A percentile compares a stretch with the other conserved stretches of the same genome.
Evolutionary conservation across 1,140 invertebrate species (phyloP).

Genomic region (Meteorus sp.): DNA sequence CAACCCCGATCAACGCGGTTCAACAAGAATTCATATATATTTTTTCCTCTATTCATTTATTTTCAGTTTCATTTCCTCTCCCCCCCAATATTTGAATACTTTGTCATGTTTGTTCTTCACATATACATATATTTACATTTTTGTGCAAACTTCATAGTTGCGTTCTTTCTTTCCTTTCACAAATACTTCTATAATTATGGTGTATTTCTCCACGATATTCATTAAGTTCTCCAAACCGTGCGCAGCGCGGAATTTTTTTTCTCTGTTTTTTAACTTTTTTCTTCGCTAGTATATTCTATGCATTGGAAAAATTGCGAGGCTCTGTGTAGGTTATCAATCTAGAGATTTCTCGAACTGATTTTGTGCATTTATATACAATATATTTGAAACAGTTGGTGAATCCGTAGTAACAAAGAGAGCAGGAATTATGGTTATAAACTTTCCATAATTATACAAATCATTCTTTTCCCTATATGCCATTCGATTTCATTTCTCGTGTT

Average conservation of each 20-base stretch:
- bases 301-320: background rate
- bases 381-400: background rate
- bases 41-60: slow-evolving; percentile 19
- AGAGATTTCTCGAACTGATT: too few species aligned
- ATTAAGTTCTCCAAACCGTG: background rate
- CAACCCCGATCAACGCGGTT: slow-evolving; percentile 26
- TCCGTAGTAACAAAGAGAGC: background rate
- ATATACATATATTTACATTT: slow-evolving; percentile 3
- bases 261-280: background rate
- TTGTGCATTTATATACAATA: background rate
- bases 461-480: slow-evolving; percentile 2
- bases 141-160: background rate
- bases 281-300: background rate
- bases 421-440: background rate
- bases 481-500: background rate
- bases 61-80: slow-evolving; percentile 8
- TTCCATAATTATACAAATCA: background rate
- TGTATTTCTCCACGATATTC: background rate
- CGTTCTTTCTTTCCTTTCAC: slow-evolving; percentile 15
- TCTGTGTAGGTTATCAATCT: too few species aligned
- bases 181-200: slow-evolving; percentile 15
- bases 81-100: slow-evolving; percentile 3
- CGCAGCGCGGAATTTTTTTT: background rate
- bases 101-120: background rate
- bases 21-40: slow-evolving; percentile 12